Base-by-base conservation (phyloP, 2,797 vertebrate species). In the Ptychadena robeensis region DNA sequence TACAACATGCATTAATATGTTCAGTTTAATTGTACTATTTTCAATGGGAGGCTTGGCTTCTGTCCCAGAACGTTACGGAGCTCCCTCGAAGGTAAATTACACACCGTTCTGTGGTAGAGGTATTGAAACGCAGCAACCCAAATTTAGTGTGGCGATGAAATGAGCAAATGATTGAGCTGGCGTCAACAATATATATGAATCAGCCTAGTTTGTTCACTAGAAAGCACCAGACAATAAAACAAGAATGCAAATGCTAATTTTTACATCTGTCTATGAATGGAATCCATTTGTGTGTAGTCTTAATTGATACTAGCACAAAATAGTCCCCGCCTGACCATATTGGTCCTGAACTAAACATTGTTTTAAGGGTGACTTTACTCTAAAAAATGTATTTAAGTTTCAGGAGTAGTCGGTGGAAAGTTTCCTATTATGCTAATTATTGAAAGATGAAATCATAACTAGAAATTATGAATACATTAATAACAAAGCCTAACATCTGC, bases 141-240 rank as follows among this genome's bases (percentile, higher is more conserved):
- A 31, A 57, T 22, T 35, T 25, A 53, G 32, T 30, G 25, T 28
- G 11, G 28, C n/a, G 37, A 27, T 12, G 61, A 66, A 66, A 66
- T 32, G 73, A 76, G 74, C 61, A 66, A 66, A 76, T 59, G 59
- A 74, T 66, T 66, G 63, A 65, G 27, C n/a, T 30, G 48, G 27
- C 37, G 3, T n/a, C 61, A 12, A 44, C n/a, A 76, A 76, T 65
- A 40, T 37, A 22, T 28, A 76, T n/a, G 63, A 31, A 77, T 66
- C 38, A 34, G 31, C 18, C 27, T n/a, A 25, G 30, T 30, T 30
- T 15, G 40, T 15, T 53, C 18, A 7, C 44, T 22, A 22, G 18
- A 53, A 53, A 18, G 18, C 2, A 53, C 44, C 18, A 9, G 18
- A 9, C 1, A 9, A 53, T 53, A 53, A 53, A 53, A 53, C 40